A percentile compares a stretch with the other conserved stretches of the same genome.
phyloP scores from a whole-genome alignment of 92 coral and sea anemone genomes.

The Heliopora coerulea region DNA sequence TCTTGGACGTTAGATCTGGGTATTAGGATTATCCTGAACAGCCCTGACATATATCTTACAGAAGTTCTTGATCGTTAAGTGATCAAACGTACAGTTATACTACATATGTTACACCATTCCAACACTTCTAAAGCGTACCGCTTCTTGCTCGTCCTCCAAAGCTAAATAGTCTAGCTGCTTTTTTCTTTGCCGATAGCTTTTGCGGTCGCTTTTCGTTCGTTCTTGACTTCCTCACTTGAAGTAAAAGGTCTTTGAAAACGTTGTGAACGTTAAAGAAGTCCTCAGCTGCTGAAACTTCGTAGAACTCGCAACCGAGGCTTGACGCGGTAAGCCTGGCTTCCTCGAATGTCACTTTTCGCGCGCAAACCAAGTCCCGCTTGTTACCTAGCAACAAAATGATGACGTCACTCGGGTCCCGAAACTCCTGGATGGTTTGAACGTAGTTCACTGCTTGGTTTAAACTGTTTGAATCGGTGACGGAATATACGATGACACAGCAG shows the following conservation, averaged over 20 bases:
- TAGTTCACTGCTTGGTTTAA: constrained; percentile 19
- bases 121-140: constrained; percentile 16
- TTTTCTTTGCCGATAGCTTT: constrained; percentile 23
- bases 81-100: too few relatives aligned
- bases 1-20: too few relatives aligned
- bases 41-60: too few relatives aligned
- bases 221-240: constrained; percentile 10
- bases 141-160: constrained; percentile 34
- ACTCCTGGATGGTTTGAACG: constrained; percentile 16
- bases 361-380: constrained; percentile 36
- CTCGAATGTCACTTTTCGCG: constrained; percentile 26
- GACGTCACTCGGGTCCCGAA: constrained; percentile 12
- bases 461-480: constrained; percentile 4
- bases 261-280: constrained; percentile 30
- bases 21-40: too few relatives aligned
- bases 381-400: constrained; percentile 29
- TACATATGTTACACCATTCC: too few relatives aligned
- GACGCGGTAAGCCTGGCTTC: constrained; percentile 6
- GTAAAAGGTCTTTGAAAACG: constrained; percentile 25
- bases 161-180: constrained; percentile 15
- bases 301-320: constrained; percentile 11
- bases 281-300: constrained; percentile 28
- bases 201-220: constrained; percentile 11
- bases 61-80: too few relatives aligned
- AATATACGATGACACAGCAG: constrained; percentile 32